Percentiles rank a stretch among this genome's conserved stretches.
phyloP scores from a whole-genome alignment of 2,888 invertebrate species.

The Nephrotoma flavescens region DNA sequence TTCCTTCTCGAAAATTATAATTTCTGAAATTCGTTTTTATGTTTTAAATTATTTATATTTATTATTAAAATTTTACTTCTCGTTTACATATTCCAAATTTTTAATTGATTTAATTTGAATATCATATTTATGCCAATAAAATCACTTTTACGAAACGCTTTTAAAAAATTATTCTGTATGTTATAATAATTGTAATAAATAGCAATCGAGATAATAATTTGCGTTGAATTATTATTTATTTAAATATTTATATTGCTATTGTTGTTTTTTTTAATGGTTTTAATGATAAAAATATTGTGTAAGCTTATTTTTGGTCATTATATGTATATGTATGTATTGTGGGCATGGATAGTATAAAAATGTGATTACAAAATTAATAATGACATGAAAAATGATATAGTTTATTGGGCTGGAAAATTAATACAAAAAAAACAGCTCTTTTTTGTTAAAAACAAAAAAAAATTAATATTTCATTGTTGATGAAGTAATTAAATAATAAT shows the following conservation, averaged over 20 bases:
- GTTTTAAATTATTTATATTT: background rate
- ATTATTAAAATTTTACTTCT: background rate
- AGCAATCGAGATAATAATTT: background rate
- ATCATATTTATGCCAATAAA: background rate
- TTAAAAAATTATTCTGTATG: background rate
- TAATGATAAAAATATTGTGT: background rate
- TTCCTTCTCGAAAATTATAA: background rate
- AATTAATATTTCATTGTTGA: background rate
- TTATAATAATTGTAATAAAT: background rate
- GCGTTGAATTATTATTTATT: background rate
- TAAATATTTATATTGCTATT: background rate
- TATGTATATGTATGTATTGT: background rate
- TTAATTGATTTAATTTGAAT: background rate
- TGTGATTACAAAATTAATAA: background rate
- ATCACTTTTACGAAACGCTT: background rate
- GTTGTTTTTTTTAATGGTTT: background rate
- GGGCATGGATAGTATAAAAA: background rate
- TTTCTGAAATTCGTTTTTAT: background rate
- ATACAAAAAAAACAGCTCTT: background rate
- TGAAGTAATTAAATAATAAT: background rate
- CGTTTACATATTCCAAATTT: background rate
- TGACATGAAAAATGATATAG: background rate
- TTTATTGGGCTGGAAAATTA: background rate
- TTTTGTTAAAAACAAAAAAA: background rate
- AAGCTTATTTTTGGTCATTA: background rate